These are phyloP conservation scores for Xestia c-nigrum DNA, from an alignment of 2,888 invertebrate species.

Conservation along the genomic window DNA sequence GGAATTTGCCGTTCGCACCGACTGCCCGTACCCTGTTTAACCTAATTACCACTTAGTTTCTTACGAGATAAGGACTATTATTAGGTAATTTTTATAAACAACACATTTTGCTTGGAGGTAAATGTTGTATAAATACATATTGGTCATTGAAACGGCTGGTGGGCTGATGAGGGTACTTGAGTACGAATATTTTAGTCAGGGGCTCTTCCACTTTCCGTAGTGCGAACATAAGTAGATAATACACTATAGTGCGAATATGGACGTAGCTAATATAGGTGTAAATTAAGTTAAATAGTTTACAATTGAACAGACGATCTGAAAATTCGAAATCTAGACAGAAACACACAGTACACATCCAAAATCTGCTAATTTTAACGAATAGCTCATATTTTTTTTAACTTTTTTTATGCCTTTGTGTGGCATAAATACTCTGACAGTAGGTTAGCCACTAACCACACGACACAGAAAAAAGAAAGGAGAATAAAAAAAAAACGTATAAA, in stretches of 20 bases:
- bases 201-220: constrained; percentile 12
- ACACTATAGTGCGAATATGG: no score
- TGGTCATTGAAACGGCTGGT: constrained; percentile 57
- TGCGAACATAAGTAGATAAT: no score
- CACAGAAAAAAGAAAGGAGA: no score
- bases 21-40: constrained; percentile 79
- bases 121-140: constrained; percentile 59
- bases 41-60: constrained; percentile 82
- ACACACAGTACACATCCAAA: neutral
- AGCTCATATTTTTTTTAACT: neutral
- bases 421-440: no score
- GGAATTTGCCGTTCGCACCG: constrained; percentile 84
- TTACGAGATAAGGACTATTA: constrained; percentile 75
- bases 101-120: constrained; percentile 57
- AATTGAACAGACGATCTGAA: neutral
- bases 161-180: constrained; percentile 52
- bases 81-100: constrained; percentile 73
- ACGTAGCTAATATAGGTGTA: neutral
- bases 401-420: no score
- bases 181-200: constrained; percentile 38
- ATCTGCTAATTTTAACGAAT: neutral
- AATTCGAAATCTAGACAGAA: neutral
- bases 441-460: no score
- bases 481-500: neutral
- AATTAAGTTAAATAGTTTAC: neutral